Conservation (phyloP, 37 sponge, comb jelly and placozoan species). For the Haliclona indistincta region DNA sequence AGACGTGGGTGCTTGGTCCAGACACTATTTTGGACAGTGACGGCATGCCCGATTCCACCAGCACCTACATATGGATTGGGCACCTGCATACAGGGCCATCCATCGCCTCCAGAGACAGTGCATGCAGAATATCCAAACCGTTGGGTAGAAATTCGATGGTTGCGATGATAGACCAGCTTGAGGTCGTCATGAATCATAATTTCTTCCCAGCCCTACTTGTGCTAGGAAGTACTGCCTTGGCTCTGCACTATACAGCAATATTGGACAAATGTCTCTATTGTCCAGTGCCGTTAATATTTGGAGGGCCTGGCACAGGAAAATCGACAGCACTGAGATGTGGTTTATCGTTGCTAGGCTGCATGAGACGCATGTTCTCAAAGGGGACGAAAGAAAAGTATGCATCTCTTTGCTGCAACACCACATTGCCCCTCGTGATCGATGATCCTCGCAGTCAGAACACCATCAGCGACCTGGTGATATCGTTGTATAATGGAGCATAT, state of each 20-base stretch:
- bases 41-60: too few species aligned
- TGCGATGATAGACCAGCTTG: background rate
- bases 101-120: too few species aligned
- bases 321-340: constrained; percentile 15
- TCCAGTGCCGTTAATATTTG: background rate
- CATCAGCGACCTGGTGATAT: background rate
- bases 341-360: background rate
- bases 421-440: background rate
- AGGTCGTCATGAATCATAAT: constrained; percentile 2
- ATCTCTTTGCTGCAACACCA: background rate
- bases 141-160: background rate
- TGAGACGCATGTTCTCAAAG: too few species aligned
- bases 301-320: constrained; percentile 11
- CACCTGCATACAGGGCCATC: too few species aligned
- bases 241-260: constrained; percentile 12
- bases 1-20: too few species aligned
- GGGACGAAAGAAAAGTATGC: background rate
- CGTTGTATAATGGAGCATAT: constrained; percentile 9
- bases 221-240: background rate
- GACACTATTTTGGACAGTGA: too few species aligned
- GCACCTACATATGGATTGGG: too few species aligned
- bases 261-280: background rate
- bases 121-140: too few species aligned
- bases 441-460: background rate
- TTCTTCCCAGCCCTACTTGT: constrained; percentile 7